Percentiles rank a stretch among this genome's conserved stretches.
Conservation (phyloP, 2,797 vertebrate species). For the Gobionotothen gibberifrons region DNA sequence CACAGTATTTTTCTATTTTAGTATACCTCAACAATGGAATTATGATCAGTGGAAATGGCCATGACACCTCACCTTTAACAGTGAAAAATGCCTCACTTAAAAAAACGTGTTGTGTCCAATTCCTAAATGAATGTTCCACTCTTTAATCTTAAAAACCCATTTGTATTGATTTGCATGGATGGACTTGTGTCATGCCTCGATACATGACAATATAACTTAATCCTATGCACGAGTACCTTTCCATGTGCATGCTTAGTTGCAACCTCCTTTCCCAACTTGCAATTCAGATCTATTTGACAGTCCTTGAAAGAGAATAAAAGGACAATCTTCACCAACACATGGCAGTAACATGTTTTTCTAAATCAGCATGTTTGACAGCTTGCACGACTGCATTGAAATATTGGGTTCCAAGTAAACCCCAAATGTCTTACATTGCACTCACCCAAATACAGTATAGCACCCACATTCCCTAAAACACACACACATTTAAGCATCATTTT, state of each 20-base stretch:
- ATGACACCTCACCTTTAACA: too few species aligned
- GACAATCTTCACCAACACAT: background rate
- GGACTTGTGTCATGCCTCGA: background rate
- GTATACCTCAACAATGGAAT: too few species aligned
- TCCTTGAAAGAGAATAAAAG: background rate
- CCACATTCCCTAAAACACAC: background rate
- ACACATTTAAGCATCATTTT: background rate
- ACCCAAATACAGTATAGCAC: background rate
- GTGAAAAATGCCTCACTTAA: background rate
- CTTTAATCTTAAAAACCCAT: background rate
- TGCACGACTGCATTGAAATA: background rate
- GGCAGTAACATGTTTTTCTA: background rate
- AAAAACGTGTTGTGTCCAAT: background rate
- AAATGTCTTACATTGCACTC: background rate
- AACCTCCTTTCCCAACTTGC: background rate
- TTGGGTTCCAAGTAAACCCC: background rate
- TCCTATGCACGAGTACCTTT: background rate
- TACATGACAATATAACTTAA: background rate
- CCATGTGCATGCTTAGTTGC: background rate
- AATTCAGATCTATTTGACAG: conserved; percentile 8
- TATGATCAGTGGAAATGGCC: too few species aligned
- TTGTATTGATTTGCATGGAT: background rate
- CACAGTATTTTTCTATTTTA: too few species aligned
- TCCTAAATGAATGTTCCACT: background rate
- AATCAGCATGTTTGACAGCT: background rate